phyloP scores from a whole-genome alignment of 2,888 invertebrate species.

The Agrochola circellaris region DNA sequence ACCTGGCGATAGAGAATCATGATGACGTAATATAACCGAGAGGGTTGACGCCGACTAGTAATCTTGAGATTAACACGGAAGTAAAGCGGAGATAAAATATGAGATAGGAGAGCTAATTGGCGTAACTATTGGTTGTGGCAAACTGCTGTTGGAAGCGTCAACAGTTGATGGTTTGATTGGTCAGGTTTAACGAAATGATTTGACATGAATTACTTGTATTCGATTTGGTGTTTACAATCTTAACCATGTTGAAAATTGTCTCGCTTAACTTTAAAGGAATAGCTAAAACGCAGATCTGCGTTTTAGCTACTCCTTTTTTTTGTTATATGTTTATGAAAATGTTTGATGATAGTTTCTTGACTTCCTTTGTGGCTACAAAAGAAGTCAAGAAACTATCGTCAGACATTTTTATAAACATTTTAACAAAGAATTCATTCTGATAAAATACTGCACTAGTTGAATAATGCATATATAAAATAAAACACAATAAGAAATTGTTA shows the following conservation, averaged over 20 bases:
- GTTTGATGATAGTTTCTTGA: no score
- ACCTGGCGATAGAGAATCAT: slow-evolving; percentile 37
- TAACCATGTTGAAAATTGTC: neutral
- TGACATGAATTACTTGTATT: neutral
- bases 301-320: no score
- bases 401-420: neutral
- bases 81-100: slow-evolving; percentile 47
- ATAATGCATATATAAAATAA: neutral
- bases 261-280: neutral
- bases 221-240: neutral
- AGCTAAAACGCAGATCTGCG: neutral
- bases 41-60: slow-evolving; percentile 49
- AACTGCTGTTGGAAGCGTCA: slow-evolving; percentile 12
- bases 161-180: slow-evolving; percentile 16
- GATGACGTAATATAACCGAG: slow-evolving; percentile 48
- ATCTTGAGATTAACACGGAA: slow-evolving; percentile 56
- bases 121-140: slow-evolving; percentile 40
- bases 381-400: neutral
- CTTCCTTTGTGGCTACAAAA: no score
- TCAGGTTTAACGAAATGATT: neutral
- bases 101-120: slow-evolving; percentile 46
- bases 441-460: neutral
- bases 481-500: neutral
- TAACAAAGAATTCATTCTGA: neutral
- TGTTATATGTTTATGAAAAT: no score